Evolutionary conservation across 2,113 vertebrate genomes (phyloP).

Genomic region (Thinocorus orbignyianus): DNA sequence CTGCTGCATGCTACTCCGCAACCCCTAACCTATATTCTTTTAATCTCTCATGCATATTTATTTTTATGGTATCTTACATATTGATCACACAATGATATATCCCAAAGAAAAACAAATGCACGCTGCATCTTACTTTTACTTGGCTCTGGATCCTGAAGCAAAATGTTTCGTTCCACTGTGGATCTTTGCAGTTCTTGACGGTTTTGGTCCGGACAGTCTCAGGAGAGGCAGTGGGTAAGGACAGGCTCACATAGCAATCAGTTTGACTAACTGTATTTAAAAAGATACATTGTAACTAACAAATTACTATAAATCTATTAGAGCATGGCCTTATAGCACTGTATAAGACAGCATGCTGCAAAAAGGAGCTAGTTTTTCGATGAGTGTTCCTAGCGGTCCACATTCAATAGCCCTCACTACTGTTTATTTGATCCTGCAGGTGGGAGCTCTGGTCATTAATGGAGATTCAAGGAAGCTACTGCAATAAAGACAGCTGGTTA

Average conservation of each 20-base stretch:
- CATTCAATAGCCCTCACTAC: background rate
- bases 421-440: background rate
- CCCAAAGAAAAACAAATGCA: background rate
- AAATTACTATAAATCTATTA: background rate
- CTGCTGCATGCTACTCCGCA: background rate
- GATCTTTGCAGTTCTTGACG: conserved; percentile 75
- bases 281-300: background rate
- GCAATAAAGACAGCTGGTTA: background rate
- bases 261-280: conserved; percentile 69
- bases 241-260: conserved; percentile 83
- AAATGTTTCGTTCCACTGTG: conserved; percentile 88
- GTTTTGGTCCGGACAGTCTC: conserved; percentile 73
- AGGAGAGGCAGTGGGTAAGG: conserved; percentile 79
- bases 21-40: background rate
- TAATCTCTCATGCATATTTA: background rate
- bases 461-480: background rate
- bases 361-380: background rate
- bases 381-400: background rate
- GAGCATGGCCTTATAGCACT: background rate
- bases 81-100: background rate
- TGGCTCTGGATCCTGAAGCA: conserved; percentile 78
- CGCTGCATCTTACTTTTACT: conserved; percentile 78
- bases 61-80: background rate
- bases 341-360: background rate
- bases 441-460: background rate